Percentiles rank a stretch among this genome's conserved stretches.
These are phyloP conservation scores for Actenoides lindsayi DNA, from an alignment of 2,113 vertebrate species.

Conservation along the genomic window DNA sequence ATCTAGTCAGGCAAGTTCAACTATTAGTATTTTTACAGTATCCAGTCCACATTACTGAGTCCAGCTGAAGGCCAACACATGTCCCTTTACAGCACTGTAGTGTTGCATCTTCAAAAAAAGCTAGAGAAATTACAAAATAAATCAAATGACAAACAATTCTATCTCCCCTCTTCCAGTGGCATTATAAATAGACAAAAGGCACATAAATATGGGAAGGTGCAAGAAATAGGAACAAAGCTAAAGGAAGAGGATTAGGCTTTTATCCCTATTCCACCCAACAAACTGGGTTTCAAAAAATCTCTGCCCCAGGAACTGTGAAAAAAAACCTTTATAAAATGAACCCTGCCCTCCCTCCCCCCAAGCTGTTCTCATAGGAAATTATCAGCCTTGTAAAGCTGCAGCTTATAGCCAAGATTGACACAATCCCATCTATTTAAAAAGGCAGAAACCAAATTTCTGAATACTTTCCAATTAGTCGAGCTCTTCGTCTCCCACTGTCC, in stretches of 20 bases:
- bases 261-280: conserved; percentile 79
- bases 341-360: conserved; percentile 51
- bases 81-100: conserved; percentile 75
- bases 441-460: conserved; percentile 73
- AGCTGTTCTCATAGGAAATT: conserved; percentile 69
- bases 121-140: conserved; percentile 78
- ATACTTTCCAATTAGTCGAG: conserved; percentile 70
- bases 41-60: conserved; percentile 44
- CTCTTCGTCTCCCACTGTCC: conserved; percentile 55
- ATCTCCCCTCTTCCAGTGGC: conserved; percentile 82
- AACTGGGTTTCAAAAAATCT: conserved; percentile 76
- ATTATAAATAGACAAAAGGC: conserved; percentile 95
- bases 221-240: conserved; percentile 83
- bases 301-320: conserved; percentile 76
- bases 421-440: conserved; percentile 73
- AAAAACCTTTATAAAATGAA: conserved; percentile 78
- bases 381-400: conserved; percentile 73
- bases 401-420: conserved; percentile 72
- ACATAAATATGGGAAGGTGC: conserved; percentile 94
- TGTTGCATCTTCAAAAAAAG: conserved; percentile 77
- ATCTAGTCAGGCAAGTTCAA: conserved; percentile 33
- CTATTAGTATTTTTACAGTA: conserved; percentile 43
- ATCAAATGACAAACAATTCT: conserved; percentile 77
- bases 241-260: conserved; percentile 79
- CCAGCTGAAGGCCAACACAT: conserved; percentile 42